A percentile compares a stretch with the other conserved stretches of the same genome.
Conservation (phyloP, 1,140 invertebrate genomes). For the Probaryconus sp. region DNA sequence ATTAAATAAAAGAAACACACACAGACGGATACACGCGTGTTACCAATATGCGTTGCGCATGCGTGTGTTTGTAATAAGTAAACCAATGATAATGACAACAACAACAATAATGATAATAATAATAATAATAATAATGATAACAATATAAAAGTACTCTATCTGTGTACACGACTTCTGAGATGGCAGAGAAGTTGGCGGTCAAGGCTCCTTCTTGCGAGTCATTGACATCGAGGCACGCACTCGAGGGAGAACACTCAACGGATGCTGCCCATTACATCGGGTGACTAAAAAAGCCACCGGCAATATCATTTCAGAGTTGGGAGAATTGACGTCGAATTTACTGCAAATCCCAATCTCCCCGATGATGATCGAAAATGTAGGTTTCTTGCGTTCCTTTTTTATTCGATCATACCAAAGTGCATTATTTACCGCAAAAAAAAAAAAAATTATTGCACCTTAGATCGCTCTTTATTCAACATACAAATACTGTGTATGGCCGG, state of each 20-base stretch:
- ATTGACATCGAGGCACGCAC: constrained; percentile 64
- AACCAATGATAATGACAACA: too few species aligned
- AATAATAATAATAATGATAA: too few species aligned
- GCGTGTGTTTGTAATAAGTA: too few species aligned
- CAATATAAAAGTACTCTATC: constrained; percentile 51
- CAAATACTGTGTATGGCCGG: too few species aligned
- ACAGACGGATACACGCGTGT: too few species aligned
- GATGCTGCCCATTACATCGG: constrained; percentile 62
- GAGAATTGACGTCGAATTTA: constrained; percentile 47
- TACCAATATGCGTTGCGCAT: too few species aligned
- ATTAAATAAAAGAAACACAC: too few species aligned
- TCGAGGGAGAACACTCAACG: constrained; percentile 60
- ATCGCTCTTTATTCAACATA: too few species aligned
- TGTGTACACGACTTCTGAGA: constrained; percentile 63
- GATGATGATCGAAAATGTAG: constrained; percentile 35
- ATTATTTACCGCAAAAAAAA: background rate
- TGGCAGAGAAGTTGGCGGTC: constrained; percentile 64
- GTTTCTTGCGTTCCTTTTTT: constrained; percentile 13
- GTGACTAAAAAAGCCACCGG: constrained; percentile 59
- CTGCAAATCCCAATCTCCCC: constrained; percentile 20
- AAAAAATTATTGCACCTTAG: too few species aligned
- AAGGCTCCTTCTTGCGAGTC: constrained; percentile 64
- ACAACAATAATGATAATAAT: too few species aligned
- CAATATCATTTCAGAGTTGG: constrained; percentile 56
- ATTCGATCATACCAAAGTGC: background rate